Base-by-base conservation (phyloP, 2,888 invertebrate species). In the Norana najaformis region DNA sequence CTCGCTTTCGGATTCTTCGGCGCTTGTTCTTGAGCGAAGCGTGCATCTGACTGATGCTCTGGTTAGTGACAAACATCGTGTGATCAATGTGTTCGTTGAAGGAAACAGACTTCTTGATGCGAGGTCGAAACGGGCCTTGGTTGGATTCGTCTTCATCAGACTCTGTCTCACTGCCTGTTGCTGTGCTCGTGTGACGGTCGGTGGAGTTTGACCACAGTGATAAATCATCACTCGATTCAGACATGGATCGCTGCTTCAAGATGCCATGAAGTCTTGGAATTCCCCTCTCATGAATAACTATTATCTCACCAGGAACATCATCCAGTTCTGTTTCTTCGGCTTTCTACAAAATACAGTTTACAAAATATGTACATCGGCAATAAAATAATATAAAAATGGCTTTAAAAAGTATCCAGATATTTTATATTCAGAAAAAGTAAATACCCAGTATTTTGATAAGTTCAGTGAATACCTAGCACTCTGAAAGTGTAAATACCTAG, bases 141-240 rank as follows among this genome's bases (percentile, higher is more conserved):
- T 35, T 16, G 85, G 4, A 35, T 85, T 36, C 85, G 6, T 36
- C 35, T 11, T 37, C 85, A 18, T 85, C 85, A 37, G 85, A 85
- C 85, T 85, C 85, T 23, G 85, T 39, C 30, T 41, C 47, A 14
- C 47, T 88, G 14, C 41, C 34, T n/a, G 88, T 88, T 37, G 47
- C 47, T 5, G 88, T 39, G 41, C 41, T 39, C 18, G 36, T 34
- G 69, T 34, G 89, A 37, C 53, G 47, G 37, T 69, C 89, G 53
- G n/a, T n/a, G 35, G 41, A 35, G 41, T 47, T 39, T 18, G 89
- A 47, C 53, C 47, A 89, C 36, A 37, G 23, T 18, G 53, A 36
- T 16, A 36, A 18, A 83, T 88, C 89, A n/a, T 83, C 89, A 37
- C 95, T 95, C 35, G 96, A 96, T 92, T 96, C 96, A 0, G 96